Percentiles rank a stretch among this genome's conserved stretches.
Conservation (phyloP, 35 echinoderm and acorn worm genomes). For the Apostichopus japonicus region DNA sequence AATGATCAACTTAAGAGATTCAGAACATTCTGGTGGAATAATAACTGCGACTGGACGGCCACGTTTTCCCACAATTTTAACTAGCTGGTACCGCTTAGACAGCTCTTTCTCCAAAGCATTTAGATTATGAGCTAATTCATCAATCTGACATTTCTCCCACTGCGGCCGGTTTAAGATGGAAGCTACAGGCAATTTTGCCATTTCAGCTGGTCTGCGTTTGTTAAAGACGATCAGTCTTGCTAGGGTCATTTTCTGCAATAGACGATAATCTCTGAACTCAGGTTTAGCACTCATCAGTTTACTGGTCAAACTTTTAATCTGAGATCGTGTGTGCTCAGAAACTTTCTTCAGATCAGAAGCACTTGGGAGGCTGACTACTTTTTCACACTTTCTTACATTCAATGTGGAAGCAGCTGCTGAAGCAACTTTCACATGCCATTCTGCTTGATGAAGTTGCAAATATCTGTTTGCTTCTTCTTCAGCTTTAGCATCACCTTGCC, state of each 20-base stretch:
- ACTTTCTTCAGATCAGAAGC: conserved; percentile 18
- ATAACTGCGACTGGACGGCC: not conserved
- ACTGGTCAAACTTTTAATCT: not conserved
- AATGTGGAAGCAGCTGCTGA: not conserved
- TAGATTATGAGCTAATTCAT: not conserved
- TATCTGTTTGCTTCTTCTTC: conserved; percentile 2
- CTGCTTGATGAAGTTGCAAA: not conserved
- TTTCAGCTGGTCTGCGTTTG: conserved; percentile 21
- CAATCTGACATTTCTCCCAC: conserved; percentile 5
- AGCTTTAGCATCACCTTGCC: not conserved
- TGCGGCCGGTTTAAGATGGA: not conserved
- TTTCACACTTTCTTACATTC: not conserved
- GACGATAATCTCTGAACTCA: not conserved
- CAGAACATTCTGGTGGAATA: no score
- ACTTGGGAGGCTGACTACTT: not conserved
- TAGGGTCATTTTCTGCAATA: not conserved
- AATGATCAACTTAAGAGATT: no score
- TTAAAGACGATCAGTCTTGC: conserved; percentile 26
- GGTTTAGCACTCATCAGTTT: not conserved
- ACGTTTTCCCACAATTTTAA: conserved; percentile 4
- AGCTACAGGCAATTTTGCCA: not conserved
- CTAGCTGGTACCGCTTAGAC: not conserved
- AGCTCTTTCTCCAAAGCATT: not conserved
- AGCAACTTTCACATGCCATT: not conserved
- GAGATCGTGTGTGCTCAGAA: not conserved